Evolutionary conservation across 1,140 invertebrate species (phyloP), one percentile per base, ranked within the genome.

Genomic region (Eubasilissa regina): DNA sequence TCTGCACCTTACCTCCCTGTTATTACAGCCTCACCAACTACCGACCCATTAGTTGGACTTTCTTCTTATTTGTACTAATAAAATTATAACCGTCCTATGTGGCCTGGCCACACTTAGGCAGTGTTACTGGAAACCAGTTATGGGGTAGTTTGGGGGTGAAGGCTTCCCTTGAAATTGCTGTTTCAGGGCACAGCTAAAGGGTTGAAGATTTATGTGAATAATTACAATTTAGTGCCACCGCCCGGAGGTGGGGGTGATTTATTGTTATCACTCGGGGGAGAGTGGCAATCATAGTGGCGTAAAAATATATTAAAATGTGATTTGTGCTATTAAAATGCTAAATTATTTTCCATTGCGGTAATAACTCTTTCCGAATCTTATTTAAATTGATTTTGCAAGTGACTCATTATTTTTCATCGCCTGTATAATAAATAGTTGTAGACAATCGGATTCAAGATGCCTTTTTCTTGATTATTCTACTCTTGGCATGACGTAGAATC

Each of bases 151-250:
- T 44, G 21, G 73, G 55, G 73, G 58, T 45, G 66, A 48, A 35
- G 45, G 43, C 17, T 70, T 70, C 66, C 66, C 66, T 70, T 70
- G 44, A 70, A 70, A 70, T 70, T 70, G 66, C 66, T 72, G 77
- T 51, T 55, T 21, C 45, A 74, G 60, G 10, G 56, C 53, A 43
- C 15, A 73, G 21, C 77, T 53, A 70, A 82, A 73, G 77, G 80
- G 80, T 76, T 77, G 77, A 55, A 82, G 80, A 82, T 82, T 82
- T 82, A 82, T 82, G 80, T 70, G 73, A 82, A 82, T 82, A 82
- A 82, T 82, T 82, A 82, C 77, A 82, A 79, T 76, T 79, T 79
- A 79, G 78, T 79, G 51, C 78, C 77, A 68, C 80, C 74, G 35
- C 68, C 53, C 35, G 66, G 60, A 48, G 77, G 45, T 13, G 66